These are phyloP conservation scores for Hormiphora californensis DNA, from an alignment of 37 sponge, comb jelly and placozoan genomes.

Conservation along the genomic window DNA sequence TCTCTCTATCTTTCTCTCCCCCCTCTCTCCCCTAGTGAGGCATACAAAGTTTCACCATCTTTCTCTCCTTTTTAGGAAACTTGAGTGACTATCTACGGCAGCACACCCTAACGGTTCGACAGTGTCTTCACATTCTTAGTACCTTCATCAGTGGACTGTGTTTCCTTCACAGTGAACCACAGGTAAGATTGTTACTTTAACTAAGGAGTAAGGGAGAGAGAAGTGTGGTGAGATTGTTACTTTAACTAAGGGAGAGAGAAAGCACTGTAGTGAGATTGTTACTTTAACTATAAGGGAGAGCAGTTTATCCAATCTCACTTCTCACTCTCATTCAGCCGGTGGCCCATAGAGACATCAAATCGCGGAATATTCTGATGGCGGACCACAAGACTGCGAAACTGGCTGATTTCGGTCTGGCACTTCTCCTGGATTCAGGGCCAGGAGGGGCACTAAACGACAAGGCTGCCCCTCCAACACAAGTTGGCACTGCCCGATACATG, in stretches of 20 bases:
- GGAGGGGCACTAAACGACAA: conserved; percentile 50
- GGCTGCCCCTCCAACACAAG: conserved; percentile 52
- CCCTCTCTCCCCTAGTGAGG: no score
- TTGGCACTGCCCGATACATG: conserved; percentile 54
- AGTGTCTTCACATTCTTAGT: conserved; percentile 32
- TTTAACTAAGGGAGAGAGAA: neutral
- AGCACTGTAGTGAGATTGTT: neutral
- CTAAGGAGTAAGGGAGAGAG: neutral
- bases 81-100: conserved; percentile 31
- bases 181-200: neutral
- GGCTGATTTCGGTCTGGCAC: conserved; percentile 45
- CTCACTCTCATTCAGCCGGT: neutral
- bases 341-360: conserved; percentile 33
- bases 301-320: neutral
- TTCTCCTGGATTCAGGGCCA: conserved; percentile 33
- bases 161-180: conserved; percentile 37
- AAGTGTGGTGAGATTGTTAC: neutral
- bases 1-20: no score
- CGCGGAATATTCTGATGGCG: conserved; percentile 36
- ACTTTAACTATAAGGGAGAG: neutral
- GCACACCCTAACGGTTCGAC: conserved; percentile 36
- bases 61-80: conserved; percentile 44
- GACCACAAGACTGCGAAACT: conserved; percentile 48
- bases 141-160: conserved; percentile 50
- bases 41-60: no score